Percentiles rank a stretch among this genome's conserved stretches.
These are phyloP conservation scores for Penaeus chinensis DNA, from an alignment of 1,140 invertebrate genomes.

Conservation along the genomic window DNA sequence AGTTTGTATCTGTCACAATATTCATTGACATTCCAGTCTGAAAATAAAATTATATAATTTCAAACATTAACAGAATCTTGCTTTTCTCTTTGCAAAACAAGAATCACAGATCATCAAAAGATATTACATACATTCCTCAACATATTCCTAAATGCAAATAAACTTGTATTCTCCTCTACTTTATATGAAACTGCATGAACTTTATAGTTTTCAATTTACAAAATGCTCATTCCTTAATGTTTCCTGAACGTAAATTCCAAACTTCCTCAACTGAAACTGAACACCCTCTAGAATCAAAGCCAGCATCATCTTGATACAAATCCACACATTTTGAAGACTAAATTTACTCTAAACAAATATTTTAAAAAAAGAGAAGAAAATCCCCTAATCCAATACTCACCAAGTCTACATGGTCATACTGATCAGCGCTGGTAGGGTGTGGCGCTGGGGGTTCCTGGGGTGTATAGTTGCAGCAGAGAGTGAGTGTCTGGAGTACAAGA, in stretches of 20 bases:
- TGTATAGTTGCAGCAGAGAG: conserved; percentile 56
- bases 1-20: conserved; percentile 78
- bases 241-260: too few relatives aligned
- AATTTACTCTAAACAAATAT: not conserved
- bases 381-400: conserved; percentile 22
- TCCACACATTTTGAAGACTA: not conserved
- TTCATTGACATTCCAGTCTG: conserved; percentile 71
- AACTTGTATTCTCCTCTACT: too few relatives aligned
- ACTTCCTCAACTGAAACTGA: too few relatives aligned
- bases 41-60: not conserved
- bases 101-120: too few relatives aligned
- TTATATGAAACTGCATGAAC: not conserved
- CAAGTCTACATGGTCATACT: conserved; percentile 56
- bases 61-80: too few relatives aligned
- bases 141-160: too few relatives aligned
- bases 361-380: not conserved
- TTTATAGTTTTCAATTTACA: not conserved
- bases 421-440: conserved; percentile 57
- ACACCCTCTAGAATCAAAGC: too few relatives aligned
- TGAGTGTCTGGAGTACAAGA: conserved; percentile 60
- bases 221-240: too few relatives aligned
- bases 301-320: too few relatives aligned
- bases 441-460: conserved; percentile 28
- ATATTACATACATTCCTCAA: too few relatives aligned
- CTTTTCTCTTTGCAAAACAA: too few relatives aligned